A percentile compares a stretch with the other conserved stretches of the same genome.
Conservation (phyloP, 2,888 invertebrate genomes). For the Pecten maximus region DNA sequence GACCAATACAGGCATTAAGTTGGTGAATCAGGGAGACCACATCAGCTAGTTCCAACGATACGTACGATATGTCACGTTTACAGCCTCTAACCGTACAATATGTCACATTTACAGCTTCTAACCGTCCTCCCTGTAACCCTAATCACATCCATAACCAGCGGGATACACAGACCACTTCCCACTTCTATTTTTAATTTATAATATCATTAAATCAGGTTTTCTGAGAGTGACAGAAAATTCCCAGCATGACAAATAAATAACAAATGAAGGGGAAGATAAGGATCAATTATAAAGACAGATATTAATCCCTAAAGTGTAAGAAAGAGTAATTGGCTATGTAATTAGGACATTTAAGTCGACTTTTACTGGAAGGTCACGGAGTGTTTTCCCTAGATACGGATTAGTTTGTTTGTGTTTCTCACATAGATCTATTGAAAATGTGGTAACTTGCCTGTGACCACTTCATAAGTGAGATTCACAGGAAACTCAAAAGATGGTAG, state of each 20-base stretch:
- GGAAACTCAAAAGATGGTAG: too few species aligned
- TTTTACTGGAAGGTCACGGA: not conserved
- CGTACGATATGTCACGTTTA: not conserved
- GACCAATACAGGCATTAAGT: too few species aligned
- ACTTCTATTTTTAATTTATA: not conserved
- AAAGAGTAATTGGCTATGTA: not conserved
- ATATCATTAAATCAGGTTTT: not conserved
- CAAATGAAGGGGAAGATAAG: not conserved
- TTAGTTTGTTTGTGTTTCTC: not conserved
- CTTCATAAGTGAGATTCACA: too few species aligned
- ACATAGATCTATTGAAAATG: too few species aligned
- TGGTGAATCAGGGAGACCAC: too few species aligned
- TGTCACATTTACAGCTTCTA: not conserved
- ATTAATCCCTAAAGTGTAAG: not conserved
- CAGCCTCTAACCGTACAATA: not conserved
- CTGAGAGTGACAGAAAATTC: not conserved
- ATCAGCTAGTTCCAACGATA: too few species aligned
- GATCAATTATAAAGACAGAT: not conserved
- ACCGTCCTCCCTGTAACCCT: not conserved
- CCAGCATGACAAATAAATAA: not conserved
- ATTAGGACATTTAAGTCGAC: not conserved
- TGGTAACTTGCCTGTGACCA: too few species aligned
- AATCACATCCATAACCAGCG: not conserved
- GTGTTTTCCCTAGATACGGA: not conserved
- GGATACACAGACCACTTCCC: not conserved